Evolutionary conservation across 2,113 vertebrate genomes (phyloP).

Genomic region (Festucalex cinctus): DNA sequence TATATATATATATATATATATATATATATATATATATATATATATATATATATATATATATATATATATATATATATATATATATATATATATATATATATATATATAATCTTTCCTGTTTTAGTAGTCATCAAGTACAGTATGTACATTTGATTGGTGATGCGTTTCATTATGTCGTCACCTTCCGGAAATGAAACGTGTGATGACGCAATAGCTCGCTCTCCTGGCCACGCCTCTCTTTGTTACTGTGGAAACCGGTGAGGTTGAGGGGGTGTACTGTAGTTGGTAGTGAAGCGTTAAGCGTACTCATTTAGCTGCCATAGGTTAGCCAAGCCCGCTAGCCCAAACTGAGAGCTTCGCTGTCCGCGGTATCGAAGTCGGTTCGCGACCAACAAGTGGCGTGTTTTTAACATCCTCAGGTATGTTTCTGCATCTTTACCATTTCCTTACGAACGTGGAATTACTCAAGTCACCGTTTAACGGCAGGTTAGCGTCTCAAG

Average conservation of each 20-base stretch:
- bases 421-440: constrained; percentile 13
- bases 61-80: too few relatives aligned
- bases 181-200: neutral
- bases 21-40: too few relatives aligned
- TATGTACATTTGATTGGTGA: neutral
- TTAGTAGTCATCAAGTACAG: neutral
- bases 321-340: constrained; percentile 28
- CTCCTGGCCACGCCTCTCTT: constrained; percentile 32
- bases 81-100: too few relatives aligned
- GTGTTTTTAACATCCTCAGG: constrained; percentile 16
- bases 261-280: constrained; percentile 21
- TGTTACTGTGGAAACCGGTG: constrained; percentile 63
- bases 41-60: too few relatives aligned
- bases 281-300: constrained; percentile 17
- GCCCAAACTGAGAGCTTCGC: neutral
- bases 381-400: neutral
- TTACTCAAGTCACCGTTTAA: constrained; percentile 8
- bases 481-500: constrained; percentile 1
- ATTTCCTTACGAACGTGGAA: neutral
- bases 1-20: too few relatives aligned
- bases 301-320: constrained; percentile 24
- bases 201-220: neutral
- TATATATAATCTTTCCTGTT: too few relatives aligned
- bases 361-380: neutral
- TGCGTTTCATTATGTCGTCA: neutral